Evolutionary conservation across 2,888 invertebrate genomes (phyloP).

Genomic region (Operophtera brumata): DNA sequence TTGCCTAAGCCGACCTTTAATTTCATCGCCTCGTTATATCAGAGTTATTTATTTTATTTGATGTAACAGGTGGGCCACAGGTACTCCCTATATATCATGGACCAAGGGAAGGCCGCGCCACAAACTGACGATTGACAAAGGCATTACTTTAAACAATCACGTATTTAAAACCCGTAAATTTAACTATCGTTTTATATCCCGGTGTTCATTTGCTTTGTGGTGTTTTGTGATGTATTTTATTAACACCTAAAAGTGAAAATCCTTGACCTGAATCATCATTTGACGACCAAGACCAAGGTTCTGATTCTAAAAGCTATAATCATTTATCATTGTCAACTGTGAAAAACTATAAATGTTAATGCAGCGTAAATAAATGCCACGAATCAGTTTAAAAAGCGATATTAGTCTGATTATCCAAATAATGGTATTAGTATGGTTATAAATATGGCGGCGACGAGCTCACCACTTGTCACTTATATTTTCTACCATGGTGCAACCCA

Average conservation of each 20-base stretch:
- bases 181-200: slow-evolving; percentile 16
- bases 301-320: neutral
- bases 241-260: slow-evolving; percentile 1
- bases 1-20: slow-evolving; percentile 1
- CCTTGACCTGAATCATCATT: slow-evolving; percentile 2
- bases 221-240: neutral
- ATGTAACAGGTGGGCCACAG: slow-evolving; percentile 1
- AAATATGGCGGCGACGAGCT: too few relatives aligned
- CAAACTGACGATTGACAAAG: slow-evolving; percentile 24
- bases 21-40: neutral
- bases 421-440: too few relatives aligned
- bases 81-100: slow-evolving; percentile 34
- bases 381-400: too few relatives aligned
- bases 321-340: neutral
- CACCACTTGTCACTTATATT: too few relatives aligned
- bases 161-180: slow-evolving; percentile 9
- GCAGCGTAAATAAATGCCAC: neutral
- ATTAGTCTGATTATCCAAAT: too few relatives aligned
- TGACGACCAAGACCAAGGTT: slow-evolving; percentile 3
- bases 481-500: too few relatives aligned
- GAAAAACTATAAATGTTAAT: neutral
- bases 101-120: slow-evolving; percentile 61
- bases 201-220: slow-evolving; percentile 8
- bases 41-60: slow-evolving; percentile 9
- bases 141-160: slow-evolving; percentile 4